phyloP scores from a whole-genome alignment of 2,888 invertebrate species.

The Anarsia innoxiella region DNA sequence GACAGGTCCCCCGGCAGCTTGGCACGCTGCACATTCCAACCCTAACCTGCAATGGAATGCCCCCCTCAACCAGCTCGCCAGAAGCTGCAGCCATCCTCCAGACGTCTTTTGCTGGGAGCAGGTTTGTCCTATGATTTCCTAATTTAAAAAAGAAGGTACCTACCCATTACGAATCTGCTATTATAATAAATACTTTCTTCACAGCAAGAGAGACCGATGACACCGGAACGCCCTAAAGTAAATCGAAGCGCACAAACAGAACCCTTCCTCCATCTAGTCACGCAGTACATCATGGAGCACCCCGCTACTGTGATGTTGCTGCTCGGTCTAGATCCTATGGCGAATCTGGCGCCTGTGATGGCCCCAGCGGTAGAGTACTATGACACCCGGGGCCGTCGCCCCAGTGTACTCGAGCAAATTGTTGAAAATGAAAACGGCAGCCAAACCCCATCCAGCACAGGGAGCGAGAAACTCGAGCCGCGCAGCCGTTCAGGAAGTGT shows the following conservation, averaged over 20 bases:
- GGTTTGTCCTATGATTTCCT: too few relatives aligned
- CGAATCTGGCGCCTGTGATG: conserved; percentile 52
- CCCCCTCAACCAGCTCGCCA: conserved; percentile 76
- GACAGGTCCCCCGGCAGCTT: conserved; percentile 79
- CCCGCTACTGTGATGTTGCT: conserved; percentile 83
- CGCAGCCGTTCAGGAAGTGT: conserved; percentile 50
- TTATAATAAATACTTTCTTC: conserved; percentile 9
- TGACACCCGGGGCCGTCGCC: conserved; percentile 52
- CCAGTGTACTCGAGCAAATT: conserved; percentile 63
- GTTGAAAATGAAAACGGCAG: conserved; percentile 62
- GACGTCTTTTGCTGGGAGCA: conserved; percentile 88
- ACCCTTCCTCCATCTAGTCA: conserved; percentile 74
- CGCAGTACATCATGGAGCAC: conserved; percentile 81
- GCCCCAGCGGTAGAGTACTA: conserved; percentile 63
- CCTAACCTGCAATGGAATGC: conserved; percentile 81
- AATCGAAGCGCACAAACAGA: conserved; percentile 78
- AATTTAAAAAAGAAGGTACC: too few relatives aligned
- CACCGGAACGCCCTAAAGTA: conserved; percentile 56
- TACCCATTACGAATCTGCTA: too few relatives aligned
- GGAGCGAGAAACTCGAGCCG: conserved; percentile 51
- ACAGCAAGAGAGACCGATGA: conserved; percentile 57
- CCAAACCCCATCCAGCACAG: conserved; percentile 59
- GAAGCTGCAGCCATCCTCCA: conserved; percentile 89
- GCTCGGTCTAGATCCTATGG: conserved; percentile 81
- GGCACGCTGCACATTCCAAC: conserved; percentile 87